These are phyloP conservation scores for Heliopora coerulea DNA, from an alignment of 92 coral and sea anemone genomes.

Conservation along the genomic window DNA sequence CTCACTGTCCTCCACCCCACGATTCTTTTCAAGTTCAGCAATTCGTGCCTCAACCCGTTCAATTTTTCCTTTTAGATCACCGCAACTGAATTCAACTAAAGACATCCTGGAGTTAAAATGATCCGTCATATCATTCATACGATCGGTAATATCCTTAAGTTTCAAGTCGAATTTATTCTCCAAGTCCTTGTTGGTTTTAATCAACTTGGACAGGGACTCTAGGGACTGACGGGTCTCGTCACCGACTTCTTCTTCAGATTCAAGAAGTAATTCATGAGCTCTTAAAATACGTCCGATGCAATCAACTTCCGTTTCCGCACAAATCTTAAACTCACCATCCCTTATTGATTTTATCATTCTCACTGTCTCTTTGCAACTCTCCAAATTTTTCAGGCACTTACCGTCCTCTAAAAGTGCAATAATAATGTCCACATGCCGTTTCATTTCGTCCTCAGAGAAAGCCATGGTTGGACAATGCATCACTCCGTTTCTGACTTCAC, in stretches of 20 bases:
- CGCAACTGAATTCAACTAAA: not conserved
- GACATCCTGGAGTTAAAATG: not conserved
- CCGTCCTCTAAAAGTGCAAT: conserved; percentile 34
- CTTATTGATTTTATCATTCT: conserved; percentile 16
- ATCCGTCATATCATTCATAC: not conserved
- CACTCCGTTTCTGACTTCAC: conserved; percentile 13
- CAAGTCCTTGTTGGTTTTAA: conserved; percentile 22
- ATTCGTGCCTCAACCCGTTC: not conserved
- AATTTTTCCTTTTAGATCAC: conserved; percentile 26
- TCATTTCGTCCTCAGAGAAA: conserved; percentile 19
- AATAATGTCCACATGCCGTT: not conserved
- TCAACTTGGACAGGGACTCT: not conserved
- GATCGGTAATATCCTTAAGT: not conserved
- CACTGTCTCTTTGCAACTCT: conserved; percentile 20
- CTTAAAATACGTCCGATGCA: conserved; percentile 4
- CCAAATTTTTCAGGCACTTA: conserved; percentile 11
- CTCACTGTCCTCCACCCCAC: not conserved
- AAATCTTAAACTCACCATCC: conserved; percentile 27
- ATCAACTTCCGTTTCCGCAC: not conserved
- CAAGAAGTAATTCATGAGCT: conserved; percentile 1
- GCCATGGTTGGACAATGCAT: conserved; percentile 37
- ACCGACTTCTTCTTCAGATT: conserved; percentile 23
- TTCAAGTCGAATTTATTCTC: not conserved
- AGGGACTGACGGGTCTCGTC: not conserved
- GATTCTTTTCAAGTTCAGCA: not conserved